Percentiles rank a stretch among this genome's conserved stretches.
These are phyloP conservation scores for Otolemur crassicaudatus DNA, from an alignment of 2,797 vertebrate species.

Conservation along the genomic window DNA sequence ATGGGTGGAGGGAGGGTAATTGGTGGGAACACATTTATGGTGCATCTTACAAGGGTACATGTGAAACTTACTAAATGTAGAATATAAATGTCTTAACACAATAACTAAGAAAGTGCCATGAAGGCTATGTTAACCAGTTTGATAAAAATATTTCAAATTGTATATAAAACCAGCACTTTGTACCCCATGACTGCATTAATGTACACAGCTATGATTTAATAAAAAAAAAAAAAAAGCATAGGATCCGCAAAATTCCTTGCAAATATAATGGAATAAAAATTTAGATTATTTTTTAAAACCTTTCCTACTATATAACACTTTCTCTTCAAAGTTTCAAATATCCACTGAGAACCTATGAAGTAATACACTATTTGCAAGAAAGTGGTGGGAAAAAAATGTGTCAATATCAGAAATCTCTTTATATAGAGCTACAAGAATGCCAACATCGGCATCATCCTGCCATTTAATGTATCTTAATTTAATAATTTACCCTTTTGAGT, in stretches of 20 bases:
- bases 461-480: constrained; percentile 58
- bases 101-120: no score
- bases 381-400: background rate
- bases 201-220: no score
- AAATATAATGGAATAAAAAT: constrained; percentile 19
- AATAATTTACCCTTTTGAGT: constrained; percentile 48
- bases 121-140: no score
- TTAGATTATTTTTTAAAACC: background rate
- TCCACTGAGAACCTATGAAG: background rate
- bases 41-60: no score
- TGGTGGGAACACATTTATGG: no score
- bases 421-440: background rate
- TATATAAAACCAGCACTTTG: no score
- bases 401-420: constrained; percentile 30
- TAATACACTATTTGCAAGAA: background rate
- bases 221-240: background rate
- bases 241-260: background rate
- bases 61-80: no score
- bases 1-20: no score
- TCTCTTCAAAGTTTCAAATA: constrained; percentile 41
- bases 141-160: no score
- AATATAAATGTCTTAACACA: no score
- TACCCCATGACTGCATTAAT: no score
- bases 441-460: background rate
- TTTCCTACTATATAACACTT: constrained; percentile 2